Conservation (phyloP, 2,888 invertebrate species). For the Nipponacmea schrenckii region DNA sequence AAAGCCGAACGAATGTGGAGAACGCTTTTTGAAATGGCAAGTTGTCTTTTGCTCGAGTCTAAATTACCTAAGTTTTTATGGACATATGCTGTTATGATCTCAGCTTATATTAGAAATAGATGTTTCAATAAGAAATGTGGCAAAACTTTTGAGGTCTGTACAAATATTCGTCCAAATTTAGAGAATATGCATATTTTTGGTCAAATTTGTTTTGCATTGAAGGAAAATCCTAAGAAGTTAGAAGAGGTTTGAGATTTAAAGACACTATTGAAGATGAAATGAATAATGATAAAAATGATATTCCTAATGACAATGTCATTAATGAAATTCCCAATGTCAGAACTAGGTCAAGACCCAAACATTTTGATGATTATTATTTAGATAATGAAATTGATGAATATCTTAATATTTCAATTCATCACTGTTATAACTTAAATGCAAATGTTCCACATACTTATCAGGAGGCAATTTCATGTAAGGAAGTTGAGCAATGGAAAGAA, state of each 20-base stretch:
- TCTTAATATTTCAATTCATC: too few relatives aligned
- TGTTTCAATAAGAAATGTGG: constrained; percentile 22
- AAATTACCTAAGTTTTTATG: constrained; percentile 28
- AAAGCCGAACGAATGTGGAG: constrained; percentile 21
- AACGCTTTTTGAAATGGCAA: constrained; percentile 22
- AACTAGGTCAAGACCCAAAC: constrained; percentile 15
- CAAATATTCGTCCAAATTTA: constrained; percentile 23
- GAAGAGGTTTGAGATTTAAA: too few relatives aligned
- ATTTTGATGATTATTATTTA: constrained; percentile 25
- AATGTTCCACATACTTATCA: constrained; percentile 26
- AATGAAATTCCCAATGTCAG: neutral
- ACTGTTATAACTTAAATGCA: constrained; percentile 26
- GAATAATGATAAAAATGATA: too few relatives aligned
- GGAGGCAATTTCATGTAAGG: constrained; percentile 25
- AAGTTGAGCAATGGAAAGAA: constrained; percentile 23
- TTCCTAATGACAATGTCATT: neutral
- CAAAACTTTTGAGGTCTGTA: constrained; percentile 19
- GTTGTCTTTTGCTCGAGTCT: constrained; percentile 15
- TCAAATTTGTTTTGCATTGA: constrained; percentile 23
- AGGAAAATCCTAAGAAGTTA: constrained; percentile 23
- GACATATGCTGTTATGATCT: constrained; percentile 27
- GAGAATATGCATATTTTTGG: constrained; percentile 28
- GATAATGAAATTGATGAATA: too few relatives aligned
- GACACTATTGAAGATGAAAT: too few relatives aligned
- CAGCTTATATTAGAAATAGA: constrained; percentile 28